Percentiles rank a stretch among this genome's conserved stretches.
Conservation (phyloP, 1,140 invertebrate species). For the Drosophila tsacasi region DNA sequence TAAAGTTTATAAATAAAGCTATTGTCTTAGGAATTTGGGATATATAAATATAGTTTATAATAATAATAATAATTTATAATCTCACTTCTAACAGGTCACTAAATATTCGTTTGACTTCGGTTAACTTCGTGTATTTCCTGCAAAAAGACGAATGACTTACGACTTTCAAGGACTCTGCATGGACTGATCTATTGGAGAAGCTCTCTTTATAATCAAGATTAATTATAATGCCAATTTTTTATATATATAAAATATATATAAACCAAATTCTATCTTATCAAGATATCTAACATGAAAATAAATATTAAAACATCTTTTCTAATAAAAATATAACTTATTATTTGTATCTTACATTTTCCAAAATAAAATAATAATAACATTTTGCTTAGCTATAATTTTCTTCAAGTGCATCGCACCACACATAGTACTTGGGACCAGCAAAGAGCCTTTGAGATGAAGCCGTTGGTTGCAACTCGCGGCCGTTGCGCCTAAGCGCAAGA, state of each 20-base stretch:
- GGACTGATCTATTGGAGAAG: neutral
- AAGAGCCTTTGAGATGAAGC: slow-evolving; percentile 58
- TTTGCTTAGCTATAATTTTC: neutral
- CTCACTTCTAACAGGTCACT: too few relatives aligned
- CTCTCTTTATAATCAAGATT: neutral
- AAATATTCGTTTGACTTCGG: neutral
- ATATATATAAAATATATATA: neutral
- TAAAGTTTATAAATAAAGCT: neutral
- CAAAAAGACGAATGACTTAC: neutral
- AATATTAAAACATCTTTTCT: neutral
- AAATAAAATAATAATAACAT: neutral
- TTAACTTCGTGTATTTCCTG: neutral
- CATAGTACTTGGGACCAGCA: slow-evolving; percentile 1
- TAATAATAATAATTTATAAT: too few relatives aligned
- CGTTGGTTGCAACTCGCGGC: slow-evolving; percentile 53
- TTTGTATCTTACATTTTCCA: too few relatives aligned
- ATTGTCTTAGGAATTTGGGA: neutral
- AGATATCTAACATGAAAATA: neutral
- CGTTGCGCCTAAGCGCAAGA: slow-evolving; percentile 67
- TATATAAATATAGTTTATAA: too few relatives aligned
- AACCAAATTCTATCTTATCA: neutral
- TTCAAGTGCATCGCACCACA: slow-evolving; percentile 16
- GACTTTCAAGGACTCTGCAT: rapidly evolving
- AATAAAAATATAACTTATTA: neutral
- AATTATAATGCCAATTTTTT: neutral